Conservation (phyloP, 1,140 invertebrate species). For the Proctacanthus coquilletti region DNA sequence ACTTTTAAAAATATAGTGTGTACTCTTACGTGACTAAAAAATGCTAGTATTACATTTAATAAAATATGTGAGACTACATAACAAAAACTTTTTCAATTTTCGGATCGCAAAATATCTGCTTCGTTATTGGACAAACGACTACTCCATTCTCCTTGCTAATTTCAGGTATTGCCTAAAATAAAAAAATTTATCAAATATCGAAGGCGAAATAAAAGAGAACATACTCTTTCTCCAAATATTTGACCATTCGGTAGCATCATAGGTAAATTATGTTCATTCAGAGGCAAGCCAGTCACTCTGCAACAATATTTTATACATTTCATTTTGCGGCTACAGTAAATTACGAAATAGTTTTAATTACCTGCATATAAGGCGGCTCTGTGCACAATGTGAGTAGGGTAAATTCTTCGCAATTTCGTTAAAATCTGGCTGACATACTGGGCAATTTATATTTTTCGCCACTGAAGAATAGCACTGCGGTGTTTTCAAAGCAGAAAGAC, state of each 20-base stretch:
- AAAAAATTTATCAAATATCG: slow-evolving; percentile 11
- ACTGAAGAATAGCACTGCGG: slow-evolving; percentile 60
- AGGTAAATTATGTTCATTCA: slow-evolving; percentile 95
- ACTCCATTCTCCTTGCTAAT: slow-evolving; percentile 82
- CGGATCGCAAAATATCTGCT: slow-evolving; percentile 73
- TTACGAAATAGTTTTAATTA: not conserved
- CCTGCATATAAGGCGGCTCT: slow-evolving; percentile 66
- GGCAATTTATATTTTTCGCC: slow-evolving; percentile 70
- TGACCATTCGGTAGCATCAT: slow-evolving; percentile 97
- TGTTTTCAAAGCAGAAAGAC: slow-evolving; percentile 88
- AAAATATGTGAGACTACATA: no score
- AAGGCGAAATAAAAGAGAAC: slow-evolving; percentile 8
- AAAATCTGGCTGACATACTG: slow-evolving; percentile 79
- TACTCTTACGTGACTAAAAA: no score
- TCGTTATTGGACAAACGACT: slow-evolving; percentile 82
- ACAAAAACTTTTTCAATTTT: slow-evolving; percentile 92
- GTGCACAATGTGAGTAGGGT: slow-evolving; percentile 92
- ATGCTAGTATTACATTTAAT: no score
- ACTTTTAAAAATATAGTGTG: no score
- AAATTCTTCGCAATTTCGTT: slow-evolving; percentile 72
- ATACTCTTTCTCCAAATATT: slow-evolving; percentile 84
- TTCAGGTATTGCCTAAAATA: slow-evolving; percentile 57
- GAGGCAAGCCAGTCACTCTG: slow-evolving; percentile 74
- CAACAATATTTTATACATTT: slow-evolving; percentile 38
- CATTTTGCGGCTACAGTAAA: not conserved